Percentiles rank a stretch among this genome's conserved stretches.
Evolutionary conservation across 37 sponge, comb jelly and placozoan genomes (phyloP).

Genomic region (Halisarca cf. caerulea): DNA sequence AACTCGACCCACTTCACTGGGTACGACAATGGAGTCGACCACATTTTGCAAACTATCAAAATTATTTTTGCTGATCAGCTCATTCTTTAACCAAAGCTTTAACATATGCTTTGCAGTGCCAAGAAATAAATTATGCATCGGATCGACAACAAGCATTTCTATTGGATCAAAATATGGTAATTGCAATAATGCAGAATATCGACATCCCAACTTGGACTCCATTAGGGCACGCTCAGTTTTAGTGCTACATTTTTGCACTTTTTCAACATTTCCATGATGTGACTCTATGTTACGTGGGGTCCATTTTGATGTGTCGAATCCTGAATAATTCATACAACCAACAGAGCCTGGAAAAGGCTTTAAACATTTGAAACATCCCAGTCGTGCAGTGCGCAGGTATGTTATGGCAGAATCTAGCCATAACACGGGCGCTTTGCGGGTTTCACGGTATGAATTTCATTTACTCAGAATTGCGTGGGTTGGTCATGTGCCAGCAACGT

Average conservation of each 20-base stretch:
- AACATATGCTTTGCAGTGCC: conserved; percentile 28
- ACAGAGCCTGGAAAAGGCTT: conserved; percentile 24
- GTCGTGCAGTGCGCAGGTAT: too few species aligned
- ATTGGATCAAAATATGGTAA: conserved; percentile 36
- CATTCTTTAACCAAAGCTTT: conserved; percentile 34
- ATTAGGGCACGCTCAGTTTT: conserved; percentile 1
- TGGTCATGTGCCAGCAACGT: too few species aligned
- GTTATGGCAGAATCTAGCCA: too few species aligned
- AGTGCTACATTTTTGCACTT: background rate
- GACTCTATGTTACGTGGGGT: background rate
- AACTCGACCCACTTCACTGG: conserved; percentile 22
- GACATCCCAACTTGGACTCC: conserved; percentile 37
- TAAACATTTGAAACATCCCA: conserved; percentile 39
- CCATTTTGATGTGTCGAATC: conserved; percentile 16
- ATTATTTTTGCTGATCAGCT: background rate
- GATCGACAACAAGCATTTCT: conserved; percentile 34
- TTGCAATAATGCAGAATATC: conserved; percentile 31
- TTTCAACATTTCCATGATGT: conserved; percentile 19
- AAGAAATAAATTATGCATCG: conserved; percentile 44
- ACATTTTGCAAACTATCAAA: conserved; percentile 15
- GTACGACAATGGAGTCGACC: conserved; percentile 22
- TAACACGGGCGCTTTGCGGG: too few species aligned
- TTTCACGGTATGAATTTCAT: too few species aligned
- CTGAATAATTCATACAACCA: conserved; percentile 26
- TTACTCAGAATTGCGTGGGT: too few species aligned